Evolutionary conservation across 2,113 vertebrate species (phyloP).

Genomic region (Trogon surrucura): DNA sequence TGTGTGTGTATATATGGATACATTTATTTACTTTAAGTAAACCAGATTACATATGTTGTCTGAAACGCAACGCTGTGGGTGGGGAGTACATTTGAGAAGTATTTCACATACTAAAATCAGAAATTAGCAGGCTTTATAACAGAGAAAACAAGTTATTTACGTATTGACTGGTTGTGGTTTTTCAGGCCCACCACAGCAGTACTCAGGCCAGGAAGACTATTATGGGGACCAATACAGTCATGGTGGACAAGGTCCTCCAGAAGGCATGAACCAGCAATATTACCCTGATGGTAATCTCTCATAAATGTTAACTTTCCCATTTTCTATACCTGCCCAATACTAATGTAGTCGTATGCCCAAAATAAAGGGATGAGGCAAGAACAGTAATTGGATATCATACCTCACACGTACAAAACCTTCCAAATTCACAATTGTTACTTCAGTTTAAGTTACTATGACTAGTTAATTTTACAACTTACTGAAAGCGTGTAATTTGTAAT

Average conservation of each 20-base stretch:
- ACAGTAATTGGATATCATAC: slow-evolving; percentile 35
- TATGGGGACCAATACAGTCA: slow-evolving; percentile 99
- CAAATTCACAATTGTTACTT: slow-evolving; percentile 35
- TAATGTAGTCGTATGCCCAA: slow-evolving; percentile 54
- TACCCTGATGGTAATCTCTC: slow-evolving; percentile 87
- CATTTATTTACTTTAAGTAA: not conserved
- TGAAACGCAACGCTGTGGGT: slow-evolving; percentile 59
- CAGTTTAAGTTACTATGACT: slow-evolving; percentile 5
- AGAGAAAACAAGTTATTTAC: slow-evolving; percentile 73
- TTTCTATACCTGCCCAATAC: slow-evolving; percentile 72
- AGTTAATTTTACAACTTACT: slow-evolving; percentile 29
- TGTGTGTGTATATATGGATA: not conserved
- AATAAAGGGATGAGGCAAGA: slow-evolving; percentile 20
- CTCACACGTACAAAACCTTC: slow-evolving; percentile 38
- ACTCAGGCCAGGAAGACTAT: slow-evolving; percentile 99
- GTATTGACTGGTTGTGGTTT: slow-evolving; percentile 83
- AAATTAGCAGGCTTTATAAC: slow-evolving; percentile 66
- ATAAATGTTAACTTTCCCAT: slow-evolving; percentile 76
- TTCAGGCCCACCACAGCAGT: slow-evolving; percentile 99
- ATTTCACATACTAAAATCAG: slow-evolving; percentile 60
- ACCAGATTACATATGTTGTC: slow-evolving; percentile 39
- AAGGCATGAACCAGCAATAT: slow-evolving; percentile 94
- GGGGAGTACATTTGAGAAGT: slow-evolving; percentile 61
- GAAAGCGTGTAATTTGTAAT: not conserved
- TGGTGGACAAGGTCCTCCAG: slow-evolving; percentile 97